Base-by-base conservation (phyloP, 2,888 invertebrate species). In the Drosophila mimetica region DNA sequence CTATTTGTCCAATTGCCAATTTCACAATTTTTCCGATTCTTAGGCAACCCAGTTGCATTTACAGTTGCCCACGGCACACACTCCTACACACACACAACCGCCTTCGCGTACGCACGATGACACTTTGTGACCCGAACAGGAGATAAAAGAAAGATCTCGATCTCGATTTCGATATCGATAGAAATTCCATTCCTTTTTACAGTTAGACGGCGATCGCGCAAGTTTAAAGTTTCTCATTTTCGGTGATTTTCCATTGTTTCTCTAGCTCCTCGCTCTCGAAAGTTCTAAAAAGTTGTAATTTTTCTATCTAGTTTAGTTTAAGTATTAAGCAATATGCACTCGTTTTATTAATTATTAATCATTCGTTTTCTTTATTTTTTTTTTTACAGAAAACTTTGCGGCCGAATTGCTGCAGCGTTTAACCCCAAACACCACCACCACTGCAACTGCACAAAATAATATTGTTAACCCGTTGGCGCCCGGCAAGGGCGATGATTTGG, bases 391-490 rank as follows among this genome's bases (percentile, higher is more conserved):
- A 74, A 85, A 63, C 64, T 53, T 67, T 60, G 77, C 86, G 37
- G 76, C 83, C 66, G 83, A 79, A 52, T 54, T 88, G 39, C 66
- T 86, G 70, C 86, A 86, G 76, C 83, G 86, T 34, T 48, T 88
- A 4, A 83, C 74, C 41, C 57, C 48, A 70, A 65, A 13, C n/a
- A 34, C 34, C 20, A 63, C 28, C 20, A 63, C 30, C 67, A 22
- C 71, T 57, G 67, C 69, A 69, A 47, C 46, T 22, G 30, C 36
- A 44, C 36, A 57, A 28, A 28, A 28, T 54, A 53, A 18, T 54
- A 53, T 54, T 57, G 55, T 47, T 57, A 61, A n/a, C 30, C 42
- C 42, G 1, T 8, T 22, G n/a, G 13, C 22, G 20, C 42, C 42
- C n/a, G 22, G 13, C n/a, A 42, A 42, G n/a, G n/a, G 42, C 22